Evolutionary conservation across 2,797 vertebrate genomes (phyloP), one percentile per base, ranked within the genome.

Genomic region (Diplodus sargus): DNA sequence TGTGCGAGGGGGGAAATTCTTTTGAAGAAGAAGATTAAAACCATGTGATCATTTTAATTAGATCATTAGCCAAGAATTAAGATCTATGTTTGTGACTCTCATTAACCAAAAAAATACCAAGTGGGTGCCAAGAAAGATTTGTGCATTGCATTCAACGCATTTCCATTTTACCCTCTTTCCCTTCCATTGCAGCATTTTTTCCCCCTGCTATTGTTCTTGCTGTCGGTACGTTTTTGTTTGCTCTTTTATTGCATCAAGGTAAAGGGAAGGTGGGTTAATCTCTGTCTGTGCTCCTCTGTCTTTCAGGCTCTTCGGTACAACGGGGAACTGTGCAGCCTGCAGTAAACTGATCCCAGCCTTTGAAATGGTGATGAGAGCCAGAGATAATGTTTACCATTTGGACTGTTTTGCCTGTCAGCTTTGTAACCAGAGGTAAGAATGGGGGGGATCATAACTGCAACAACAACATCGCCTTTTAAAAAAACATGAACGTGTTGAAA

Each of bases 361-460:
- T 92, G 98, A 99, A 97, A 99, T 99, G 98, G 98, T 99, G 97
- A 99, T 99, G 98, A 97, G 98, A 95, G 98, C 98, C 95, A 96
- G 98, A 96, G 98, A 99, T 96, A 99, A 99, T 85, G 98, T 99
- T 95, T 99, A 99, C 96, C 98, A 99, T 96, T 97, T 99, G 93
- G 98, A 99, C 96, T 99, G 98, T 96, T 99, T 99, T 83, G 98
- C 98, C 96, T 99, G 98, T 96, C 98, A 99, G 96, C 98, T 99
- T 94, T 99, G 98, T 96, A 99, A 99, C 96, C 98, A 99, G 97
- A 98, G 98, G 98, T 99, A 96, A 97, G 97, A 85, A 85, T 43
- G 61, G 74, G 85, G 71, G 39, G 39, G 39, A 89, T 88, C 86
- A 77, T 83, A 86, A 90, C 84, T 84, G 76, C 82, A 84, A 39